Evolutionary conservation across 2,888 invertebrate genomes (phyloP), one percentile per base, ranked within the genome.

Genomic region (Erebia palarica): DNA sequence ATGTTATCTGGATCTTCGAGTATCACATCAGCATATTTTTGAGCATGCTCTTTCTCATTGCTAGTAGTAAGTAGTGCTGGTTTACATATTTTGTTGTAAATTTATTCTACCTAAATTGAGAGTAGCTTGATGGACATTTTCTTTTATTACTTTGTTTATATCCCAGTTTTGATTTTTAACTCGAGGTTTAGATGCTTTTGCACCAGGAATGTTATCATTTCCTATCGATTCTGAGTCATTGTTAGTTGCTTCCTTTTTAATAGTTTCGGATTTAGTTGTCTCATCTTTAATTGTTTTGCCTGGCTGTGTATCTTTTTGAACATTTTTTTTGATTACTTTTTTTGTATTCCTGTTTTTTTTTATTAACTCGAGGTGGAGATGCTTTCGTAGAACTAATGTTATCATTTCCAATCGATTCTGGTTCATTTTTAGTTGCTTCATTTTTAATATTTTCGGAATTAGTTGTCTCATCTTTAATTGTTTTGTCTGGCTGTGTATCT

Each of bases 21-120:
- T 44, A 10, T 44, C 55, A 7, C 16, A 8, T 53, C 16, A n/a
- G 47, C 11, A 58, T 10, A 44, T 44, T 44, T 55, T 44, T 57
- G 14, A 13, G 53, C 13, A 5, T 8, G 18, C 14, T 47, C 10
- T 7, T 47, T 65, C 7, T 65, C 2, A 8, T 57, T 61, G 49
- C 64, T 27, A 16, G 21, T 36, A 16, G 8, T 49, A 51, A 16
- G 8, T 49, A 51, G 21, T 61, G 47, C 51, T 68, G 13, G 51
- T 70, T 69, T 61, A 67, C 47, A 58, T 66, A n/a, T n/a, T n/a
- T 44, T 66, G 73, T 7, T 71, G 58, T 18, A 60, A 36, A 18
- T 76, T 77, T 44, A 77, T 66, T 64, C 72, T 75, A 21, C 83
- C 82, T 73, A 82, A 55, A 65, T 76, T 79, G 0, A 81, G 74